Percentiles rank a stretch among this genome's conserved stretches.
These are phyloP conservation scores for Speoplatyrhinus poulsoni DNA, from an alignment of 2,113 vertebrate genomes.

Conservation along the genomic window DNA sequence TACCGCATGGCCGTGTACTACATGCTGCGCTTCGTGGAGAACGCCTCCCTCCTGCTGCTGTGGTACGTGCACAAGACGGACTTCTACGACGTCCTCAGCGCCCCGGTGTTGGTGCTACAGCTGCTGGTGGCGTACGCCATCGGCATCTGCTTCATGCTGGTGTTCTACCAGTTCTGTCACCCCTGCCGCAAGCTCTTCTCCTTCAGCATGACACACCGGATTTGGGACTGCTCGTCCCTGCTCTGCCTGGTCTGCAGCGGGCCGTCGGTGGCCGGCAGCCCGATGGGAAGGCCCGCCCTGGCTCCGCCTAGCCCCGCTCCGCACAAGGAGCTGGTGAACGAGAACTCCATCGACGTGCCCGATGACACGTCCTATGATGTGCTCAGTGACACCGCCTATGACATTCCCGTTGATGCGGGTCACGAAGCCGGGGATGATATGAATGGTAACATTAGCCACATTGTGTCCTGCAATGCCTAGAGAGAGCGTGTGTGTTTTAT, in stretches of 20 bases:
- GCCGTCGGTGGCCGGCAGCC: slow-evolving; percentile 32
- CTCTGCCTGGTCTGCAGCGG: slow-evolving; percentile 68
- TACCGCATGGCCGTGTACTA: slow-evolving; percentile 87
- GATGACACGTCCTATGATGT: slow-evolving; percentile 55
- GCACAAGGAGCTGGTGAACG: slow-evolving; percentile 53
- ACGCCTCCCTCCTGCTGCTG: slow-evolving; percentile 85
- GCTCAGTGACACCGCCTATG: slow-evolving; percentile 49
- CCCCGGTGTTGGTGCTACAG: slow-evolving; percentile 86
- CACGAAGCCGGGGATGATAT: slow-evolving; percentile 25
- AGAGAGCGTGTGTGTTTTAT: not conserved
- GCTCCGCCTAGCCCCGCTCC: slow-evolving; percentile 48
- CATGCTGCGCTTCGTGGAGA: slow-evolving; percentile 89
- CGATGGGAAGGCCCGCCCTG: slow-evolving; percentile 54
- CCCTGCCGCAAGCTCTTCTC: slow-evolving; percentile 93
- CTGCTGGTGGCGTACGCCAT: slow-evolving; percentile 85
- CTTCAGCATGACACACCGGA: slow-evolving; percentile 81
- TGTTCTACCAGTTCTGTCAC: slow-evolving; percentile 96
- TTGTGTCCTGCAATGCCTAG: slow-evolving; percentile 71
- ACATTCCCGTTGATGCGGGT: slow-evolving; percentile 29
- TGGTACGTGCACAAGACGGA: slow-evolving; percentile 91
- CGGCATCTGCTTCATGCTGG: slow-evolving; percentile 91
- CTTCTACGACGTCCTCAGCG: slow-evolving; percentile 84
- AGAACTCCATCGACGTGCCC: slow-evolving; percentile 48
- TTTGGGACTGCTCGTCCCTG: slow-evolving; percentile 80
- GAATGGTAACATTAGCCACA: slow-evolving; percentile 69